phyloP scores from a whole-genome alignment of 2,797 vertebrate species.

The Schizothorax lantsangensis region DNA sequence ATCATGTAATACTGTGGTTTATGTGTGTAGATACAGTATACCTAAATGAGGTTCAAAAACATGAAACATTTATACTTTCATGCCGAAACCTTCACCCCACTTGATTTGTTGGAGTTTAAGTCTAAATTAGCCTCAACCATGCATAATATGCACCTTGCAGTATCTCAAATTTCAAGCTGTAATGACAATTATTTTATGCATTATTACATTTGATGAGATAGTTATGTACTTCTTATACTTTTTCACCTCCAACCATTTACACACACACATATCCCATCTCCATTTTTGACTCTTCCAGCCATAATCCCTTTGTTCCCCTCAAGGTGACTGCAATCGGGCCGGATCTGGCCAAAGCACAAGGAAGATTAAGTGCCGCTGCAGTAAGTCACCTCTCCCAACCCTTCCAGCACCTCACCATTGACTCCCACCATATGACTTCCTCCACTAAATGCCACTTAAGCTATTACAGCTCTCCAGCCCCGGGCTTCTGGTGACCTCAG shows the following conservation, averaged over 20 bases:
- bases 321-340: slow-evolving; percentile 80
- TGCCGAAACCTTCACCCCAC: neutral
- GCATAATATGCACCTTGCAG: neutral
- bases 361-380: slow-evolving; percentile 77
- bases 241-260: neutral
- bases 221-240: neutral
- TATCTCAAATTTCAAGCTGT: neutral
- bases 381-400: slow-evolving; percentile 75
- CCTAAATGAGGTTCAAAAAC: neutral
- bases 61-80: neutral
- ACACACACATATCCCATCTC: slow-evolving; percentile 48
- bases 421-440: slow-evolving; percentile 76
- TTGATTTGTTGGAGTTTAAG: neutral
- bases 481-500: slow-evolving; percentile 72
- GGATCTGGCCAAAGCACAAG: slow-evolving; percentile 70
- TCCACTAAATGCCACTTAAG: slow-evolving; percentile 84
- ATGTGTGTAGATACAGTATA: neutral
- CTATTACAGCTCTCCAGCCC: slow-evolving; percentile 81
- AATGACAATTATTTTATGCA: neutral
- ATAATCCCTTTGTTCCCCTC: slow-evolving; percentile 77
- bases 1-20: neutral
- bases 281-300: slow-evolving; percentile 63
- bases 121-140: neutral
- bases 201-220: neutral
- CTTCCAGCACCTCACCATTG: slow-evolving; percentile 77